Evolutionary conservation across 1,140 invertebrate genomes (phyloP).

Genomic region (Protaetia brevitarsis): DNA sequence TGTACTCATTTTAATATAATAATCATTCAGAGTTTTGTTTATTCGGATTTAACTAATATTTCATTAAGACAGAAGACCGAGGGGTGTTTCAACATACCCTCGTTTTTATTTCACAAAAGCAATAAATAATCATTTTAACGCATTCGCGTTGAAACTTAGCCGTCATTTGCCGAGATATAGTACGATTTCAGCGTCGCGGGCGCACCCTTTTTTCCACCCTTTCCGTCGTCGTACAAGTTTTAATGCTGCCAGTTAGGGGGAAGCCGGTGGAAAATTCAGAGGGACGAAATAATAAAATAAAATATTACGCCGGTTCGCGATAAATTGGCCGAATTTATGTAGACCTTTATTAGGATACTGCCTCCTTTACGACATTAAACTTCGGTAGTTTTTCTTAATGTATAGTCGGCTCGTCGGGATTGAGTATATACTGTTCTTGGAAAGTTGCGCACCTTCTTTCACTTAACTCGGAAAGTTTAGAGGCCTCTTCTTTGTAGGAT

Average conservation of each 20-base stretch:
- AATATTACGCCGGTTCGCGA: background rate
- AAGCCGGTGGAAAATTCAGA: background rate
- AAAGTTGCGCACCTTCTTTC: too few relatives aligned
- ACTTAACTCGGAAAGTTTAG: background rate
- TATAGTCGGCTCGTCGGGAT: background rate
- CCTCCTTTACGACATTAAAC: slow-evolving; percentile 1
- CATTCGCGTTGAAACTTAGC: background rate
- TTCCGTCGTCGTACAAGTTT: background rate
- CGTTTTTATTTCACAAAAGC: background rate
- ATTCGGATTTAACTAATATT: too few relatives aligned
- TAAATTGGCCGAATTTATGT: slow-evolving; percentile 3
- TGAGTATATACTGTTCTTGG: background rate
- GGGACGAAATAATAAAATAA: slow-evolving; percentile 4
- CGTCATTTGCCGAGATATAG: background rate
- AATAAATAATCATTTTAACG: slow-evolving; percentile 1
- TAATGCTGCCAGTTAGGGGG: background rate
- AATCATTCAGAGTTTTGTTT: too few relatives aligned
- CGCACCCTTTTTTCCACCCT: background rate
- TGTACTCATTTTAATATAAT: too few relatives aligned
- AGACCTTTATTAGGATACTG: slow-evolving; percentile 7
- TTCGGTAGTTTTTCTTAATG: slow-evolving; percentile 15
- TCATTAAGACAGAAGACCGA: too few relatives aligned
- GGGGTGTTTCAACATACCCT: background rate
- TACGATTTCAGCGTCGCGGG: too few relatives aligned
- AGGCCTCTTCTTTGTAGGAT: too few relatives aligned